Conservation (phyloP, 92 coral and sea anemone genomes). For the Phenganax marumi region DNA sequence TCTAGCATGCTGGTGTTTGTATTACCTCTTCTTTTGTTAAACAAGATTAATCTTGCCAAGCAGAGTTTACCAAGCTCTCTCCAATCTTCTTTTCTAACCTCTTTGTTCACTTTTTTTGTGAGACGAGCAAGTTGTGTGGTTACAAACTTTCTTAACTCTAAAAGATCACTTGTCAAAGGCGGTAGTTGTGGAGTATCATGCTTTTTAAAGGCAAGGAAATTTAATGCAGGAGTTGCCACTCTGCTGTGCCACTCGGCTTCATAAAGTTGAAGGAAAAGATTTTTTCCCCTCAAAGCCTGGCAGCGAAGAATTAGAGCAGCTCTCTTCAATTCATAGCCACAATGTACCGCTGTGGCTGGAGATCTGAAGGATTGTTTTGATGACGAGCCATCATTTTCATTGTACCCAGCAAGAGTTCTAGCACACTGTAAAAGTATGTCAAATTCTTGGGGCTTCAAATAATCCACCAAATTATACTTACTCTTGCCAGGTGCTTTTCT, state of each 20-base stretch:
- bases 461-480: not conserved
- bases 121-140: not conserved
- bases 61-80: conserved; percentile 40
- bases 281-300: not conserved
- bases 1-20: too few relatives aligned
- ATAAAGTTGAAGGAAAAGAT: not conserved
- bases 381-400: not conserved
- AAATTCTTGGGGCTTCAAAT: conserved; percentile 26
- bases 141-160: not conserved
- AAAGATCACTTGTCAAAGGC: conserved; percentile 11
- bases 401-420: conserved; percentile 20
- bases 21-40: conserved; percentile 58
- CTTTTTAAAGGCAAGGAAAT: not conserved
- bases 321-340: conserved; percentile 14
- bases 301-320: not conserved
- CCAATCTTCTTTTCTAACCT: conserved; percentile 29
- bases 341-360: conserved; percentile 17
- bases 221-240: not conserved
- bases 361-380: not conserved
- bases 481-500: not conserved
- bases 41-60: conserved; percentile 47
- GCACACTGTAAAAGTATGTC: conserved; percentile 24
- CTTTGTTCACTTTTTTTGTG: not conserved
- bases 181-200: conserved; percentile 1
- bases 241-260: conserved; percentile 1